Base-by-base conservation (phyloP, 2,888 invertebrate genomes). In the Tiliacea aurago region DNA sequence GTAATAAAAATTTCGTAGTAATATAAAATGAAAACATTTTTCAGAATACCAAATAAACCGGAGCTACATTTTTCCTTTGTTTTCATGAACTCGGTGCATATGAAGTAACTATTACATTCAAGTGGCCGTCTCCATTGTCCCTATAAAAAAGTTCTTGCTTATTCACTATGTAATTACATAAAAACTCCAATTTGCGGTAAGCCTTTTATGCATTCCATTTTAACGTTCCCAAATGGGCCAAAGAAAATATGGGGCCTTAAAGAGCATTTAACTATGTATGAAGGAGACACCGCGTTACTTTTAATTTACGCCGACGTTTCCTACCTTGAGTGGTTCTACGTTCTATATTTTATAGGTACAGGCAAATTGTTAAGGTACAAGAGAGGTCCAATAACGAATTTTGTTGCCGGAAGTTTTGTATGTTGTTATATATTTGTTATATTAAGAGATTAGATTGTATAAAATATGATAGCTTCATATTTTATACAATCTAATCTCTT, bases 181-280 rank as follows among this genome's bases (percentile, higher is more conserved):
- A 94, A 94, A 94, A 92, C 86, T 91, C 91, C 91, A 93, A 94
- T 94, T 93, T 93, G 91, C 88, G 89, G 90, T 90, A 93, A 92
- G 91, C 92, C 92, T 94, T 93, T 94, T 93, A 93, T 93, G 90
- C 90, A 92, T 94, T 93, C 92, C 91, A 93, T 93, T 94, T 93
- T 93, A 94, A 92, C 90, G 92, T 90, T 91, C 91, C 92, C 90
- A 92, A 93, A 94, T 93, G 92, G 89, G 89, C 92, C 90, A 91
- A 92, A 89, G 92, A 91, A 95, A 95, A 94, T 94, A 94, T 93
- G 92, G 92, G 86, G 87, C 91, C 93, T 94, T 94, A 93, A 94
- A 94, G 90, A 95, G 92, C 91, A 92, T 95, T 95, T 95, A 95
- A 94, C 93, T 95, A 95, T 95, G 94, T 94, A 95, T 94, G 94